Base-by-base conservation (phyloP, 2,888 invertebrate species). In the Microchrysa polita region DNA sequence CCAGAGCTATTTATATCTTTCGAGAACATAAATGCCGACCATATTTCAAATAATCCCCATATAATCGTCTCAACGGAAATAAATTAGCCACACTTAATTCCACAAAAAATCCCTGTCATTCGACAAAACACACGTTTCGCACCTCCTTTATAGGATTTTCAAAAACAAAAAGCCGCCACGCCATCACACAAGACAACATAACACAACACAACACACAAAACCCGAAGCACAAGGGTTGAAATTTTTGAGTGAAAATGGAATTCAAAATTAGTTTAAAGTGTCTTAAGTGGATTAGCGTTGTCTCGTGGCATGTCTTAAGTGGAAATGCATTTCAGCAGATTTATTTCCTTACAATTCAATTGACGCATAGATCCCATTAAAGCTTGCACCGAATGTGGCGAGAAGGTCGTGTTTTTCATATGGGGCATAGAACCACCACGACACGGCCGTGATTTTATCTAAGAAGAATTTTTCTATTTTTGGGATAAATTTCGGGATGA, bases 231-330 rank as follows among this genome's bases (percentile, higher is more conserved):
- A 40, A 40, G 18, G 59, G 57, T 34, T 55, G 40, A 18, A 53
- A 67, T 55, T 22, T n/a, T 65, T 65, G 44, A 65, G 55, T 55
- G 53, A 67, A 67, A 67, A 67, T 67, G 53, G 55, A 53, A 72
- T 40, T 27, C 44, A 27, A 72, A n/a, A 59, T 48, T 40, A 72
- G 48, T 60, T n/a, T 60, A 44, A 44, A 67, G 57, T 55, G 16
- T 61, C 73, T 71, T 73, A 73, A 73, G 73, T 73, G 73, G 75
- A 73, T 73, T 75, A 73, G 67, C 57, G 72, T 22, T 73, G 75
- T 73, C 75, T 75, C 73, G 73, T 75, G 75, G 73, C 75, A 73
- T 75, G 72, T 73, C 73, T 75, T 75, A 75, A 75, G 73, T 73
- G 75, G 72, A 72, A n/a, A 73, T 60, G 60, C 67, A 72, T 52